A percentile compares a stretch with the other conserved stretches of the same genome.
phyloP scores from a whole-genome alignment of 2,113 vertebrate genomes.

The Boleophthalmus pectinirostris region DNA sequence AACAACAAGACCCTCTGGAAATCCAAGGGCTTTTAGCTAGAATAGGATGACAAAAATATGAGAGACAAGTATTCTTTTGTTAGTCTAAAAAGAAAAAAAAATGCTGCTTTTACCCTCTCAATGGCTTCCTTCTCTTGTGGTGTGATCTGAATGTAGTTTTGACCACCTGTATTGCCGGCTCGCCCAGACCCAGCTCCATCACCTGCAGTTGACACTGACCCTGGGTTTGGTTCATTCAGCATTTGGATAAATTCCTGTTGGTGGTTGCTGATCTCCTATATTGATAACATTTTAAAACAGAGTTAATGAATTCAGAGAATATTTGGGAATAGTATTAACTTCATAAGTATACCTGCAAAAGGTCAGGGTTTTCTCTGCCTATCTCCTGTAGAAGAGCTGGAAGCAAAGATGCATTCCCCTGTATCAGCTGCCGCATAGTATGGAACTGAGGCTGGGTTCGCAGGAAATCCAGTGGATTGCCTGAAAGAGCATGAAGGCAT shows the following conservation, averaged over 20 bases:
- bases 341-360: conserved; percentile 83
- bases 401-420: conserved; percentile 92
- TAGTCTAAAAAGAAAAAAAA: not conserved
- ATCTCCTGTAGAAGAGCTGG: conserved; percentile 94
- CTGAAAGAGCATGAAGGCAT: conserved; percentile 58
- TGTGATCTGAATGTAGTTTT: conserved; percentile 98
- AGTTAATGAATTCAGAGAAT: not conserved
- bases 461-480: conserved; percentile 92
- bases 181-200: conserved; percentile 75
- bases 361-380: conserved; percentile 92
- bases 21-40: conserved; percentile 96
- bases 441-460: conserved; percentile 95
- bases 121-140: conserved; percentile 98
- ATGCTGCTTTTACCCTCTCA: conserved; percentile 86
- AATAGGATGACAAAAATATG: conserved; percentile 27
- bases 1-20: conserved; percentile 98
- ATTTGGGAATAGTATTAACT: not conserved
- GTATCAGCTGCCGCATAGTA: conserved; percentile 96
- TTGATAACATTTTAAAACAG: conserved; percentile 1
- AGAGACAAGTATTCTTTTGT: conserved; percentile 1
- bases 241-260: conserved; percentile 98
- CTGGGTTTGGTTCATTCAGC: conserved; percentile 91
- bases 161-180: conserved; percentile 77
- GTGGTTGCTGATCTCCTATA: conserved; percentile 93
- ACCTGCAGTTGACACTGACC: conserved; percentile 74